Conservation (phyloP, 2,113 vertebrate species). For the Chunga burmeisteri region DNA sequence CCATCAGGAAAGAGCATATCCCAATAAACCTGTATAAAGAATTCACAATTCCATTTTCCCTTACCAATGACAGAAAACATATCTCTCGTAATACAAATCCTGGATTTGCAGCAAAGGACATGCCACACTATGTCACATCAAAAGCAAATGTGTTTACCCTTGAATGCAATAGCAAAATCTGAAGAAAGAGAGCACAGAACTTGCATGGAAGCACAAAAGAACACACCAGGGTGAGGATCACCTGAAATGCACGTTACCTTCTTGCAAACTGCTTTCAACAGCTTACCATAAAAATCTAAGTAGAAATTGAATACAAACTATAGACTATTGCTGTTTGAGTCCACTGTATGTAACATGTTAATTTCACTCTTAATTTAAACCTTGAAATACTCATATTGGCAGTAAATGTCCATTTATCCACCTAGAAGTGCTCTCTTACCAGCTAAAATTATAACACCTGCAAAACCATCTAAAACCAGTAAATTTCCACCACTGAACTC, state of each 20-base stretch:
- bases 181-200: not conserved
- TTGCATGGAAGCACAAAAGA: not conserved
- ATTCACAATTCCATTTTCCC: not conserved
- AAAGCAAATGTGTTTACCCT: not conserved
- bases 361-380: not conserved
- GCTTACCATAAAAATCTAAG: not conserved
- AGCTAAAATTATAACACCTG: not conserved
- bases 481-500: not conserved
- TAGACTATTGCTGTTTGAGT: not conserved
- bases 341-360: not conserved
- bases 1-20: not conserved
- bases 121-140: not conserved
- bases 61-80: not conserved
- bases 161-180: not conserved
- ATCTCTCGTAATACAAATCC: not conserved
- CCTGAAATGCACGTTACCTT: rapidly evolving
- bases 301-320: not conserved
- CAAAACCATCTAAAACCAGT: not conserved
- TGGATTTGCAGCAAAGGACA: not conserved
- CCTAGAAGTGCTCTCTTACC: not conserved
- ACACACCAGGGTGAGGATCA: not conserved
- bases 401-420: not conserved
- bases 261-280: not conserved
- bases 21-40: not conserved
- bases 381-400: not conserved